Evolutionary conservation across 2,113 vertebrate species (phyloP).

Genomic region (Chascanopsetta lugubris): DNA sequence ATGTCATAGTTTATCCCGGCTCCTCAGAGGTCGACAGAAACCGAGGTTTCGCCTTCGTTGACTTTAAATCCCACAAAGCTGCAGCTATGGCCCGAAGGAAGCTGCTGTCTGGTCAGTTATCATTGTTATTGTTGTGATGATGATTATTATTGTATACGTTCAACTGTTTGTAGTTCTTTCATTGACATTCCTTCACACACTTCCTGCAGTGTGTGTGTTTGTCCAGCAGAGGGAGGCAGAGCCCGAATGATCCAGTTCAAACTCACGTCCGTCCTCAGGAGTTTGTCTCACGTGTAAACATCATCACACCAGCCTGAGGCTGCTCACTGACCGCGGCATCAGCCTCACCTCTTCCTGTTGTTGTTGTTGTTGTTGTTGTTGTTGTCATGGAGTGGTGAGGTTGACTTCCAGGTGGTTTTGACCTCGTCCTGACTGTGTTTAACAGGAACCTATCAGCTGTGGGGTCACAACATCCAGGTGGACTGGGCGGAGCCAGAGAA

Average conservation of each 20-base stretch:
- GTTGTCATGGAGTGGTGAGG: neutral
- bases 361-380: too few relatives aligned
- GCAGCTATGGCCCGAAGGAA: conserved; percentile 93
- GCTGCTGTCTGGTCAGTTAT: conserved; percentile 89
- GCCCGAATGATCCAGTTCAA: neutral
- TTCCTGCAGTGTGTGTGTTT: neutral
- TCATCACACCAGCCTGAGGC: too few relatives aligned
- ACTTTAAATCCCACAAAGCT: conserved; percentile 95
- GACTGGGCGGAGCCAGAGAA: conserved; percentile 96
- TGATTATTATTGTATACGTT: neutral
- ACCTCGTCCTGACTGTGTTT: neutral
- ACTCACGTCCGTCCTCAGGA: neutral
- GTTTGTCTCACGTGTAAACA: too few relatives aligned
- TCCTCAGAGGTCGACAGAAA: conserved; percentile 90
- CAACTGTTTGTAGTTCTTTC: too few relatives aligned
- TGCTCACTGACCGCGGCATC: too few relatives aligned
- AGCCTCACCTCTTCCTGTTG: too few relatives aligned
- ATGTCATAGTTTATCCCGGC: conserved; percentile 94
- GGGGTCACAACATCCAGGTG: conserved; percentile 92
- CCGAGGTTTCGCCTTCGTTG: conserved; percentile 94
- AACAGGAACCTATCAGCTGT: conserved; percentile 89
- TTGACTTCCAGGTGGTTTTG: neutral
- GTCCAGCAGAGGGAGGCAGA: conserved; percentile 57
- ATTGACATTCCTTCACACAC: neutral
- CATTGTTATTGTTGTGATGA: too few relatives aligned